Evolutionary conservation across 1,140 invertebrate species (phyloP), one percentile per base, ranked within the genome.

Genomic region (Maconellicoccus hirsutus): DNA sequence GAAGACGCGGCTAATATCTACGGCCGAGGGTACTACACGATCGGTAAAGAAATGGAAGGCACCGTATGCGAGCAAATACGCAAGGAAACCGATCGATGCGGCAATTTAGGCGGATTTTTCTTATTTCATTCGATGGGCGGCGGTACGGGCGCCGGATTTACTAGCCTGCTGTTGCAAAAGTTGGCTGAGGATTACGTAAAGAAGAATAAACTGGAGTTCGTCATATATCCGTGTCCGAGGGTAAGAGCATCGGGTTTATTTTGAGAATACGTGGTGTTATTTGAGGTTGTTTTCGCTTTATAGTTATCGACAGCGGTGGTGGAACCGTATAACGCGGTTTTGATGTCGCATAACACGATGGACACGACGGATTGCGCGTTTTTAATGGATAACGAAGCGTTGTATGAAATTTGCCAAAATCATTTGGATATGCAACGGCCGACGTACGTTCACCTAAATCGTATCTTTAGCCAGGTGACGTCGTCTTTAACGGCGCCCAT

Each of bases 1-100:
- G 92, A 94, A 79, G 92, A 94, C 79, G 91, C 91, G 0, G 90
- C 91, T 7, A 94, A 92, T 76, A 94, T 94, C 78, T 93, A 89
- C 78, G 89, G 89, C n/a, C 81, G 92, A 16, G 93, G 93, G 38
- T 90, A 92, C 73, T 69, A 72, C 42, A 72, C 74, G 12, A 52
- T 73, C 16, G 87, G 86, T 2, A 33, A 27, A 2, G 71, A 70
- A 10, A 42, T 73, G 70, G 70, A 71, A 14, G 38, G 19, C 8
- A 8, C 69, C 2, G 33, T 70, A 10, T 3, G 39, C 21, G 70
- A 39, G 3, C 33, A 39, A 21, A 52, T 39, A 16, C 29, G 70
- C 8, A 70, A 22, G 14, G 70, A 38, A 14, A n/a, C 22, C 2
- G 29, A 39, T 38, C 2, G 12, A n/a, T 39, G 39, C 14, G 8